Evolutionary conservation across 2,888 invertebrate species (phyloP), one percentile per base, ranked within the genome.

Genomic region (Eilema sororculum): DNA sequence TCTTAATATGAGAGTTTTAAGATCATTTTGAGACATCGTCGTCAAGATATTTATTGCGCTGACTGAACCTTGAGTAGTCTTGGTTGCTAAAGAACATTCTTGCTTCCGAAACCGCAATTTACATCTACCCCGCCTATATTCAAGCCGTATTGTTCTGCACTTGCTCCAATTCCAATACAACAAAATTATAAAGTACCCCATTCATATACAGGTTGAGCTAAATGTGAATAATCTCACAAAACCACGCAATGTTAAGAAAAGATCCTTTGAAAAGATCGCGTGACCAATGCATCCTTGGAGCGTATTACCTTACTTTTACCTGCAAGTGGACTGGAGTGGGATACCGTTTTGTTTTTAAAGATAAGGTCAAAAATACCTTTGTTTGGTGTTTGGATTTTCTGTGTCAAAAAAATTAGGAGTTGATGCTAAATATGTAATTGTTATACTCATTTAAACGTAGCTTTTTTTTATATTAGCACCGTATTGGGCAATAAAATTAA

Each of bases 281-380:
- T 91, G 90, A 87, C 81, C 75, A 76, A 72, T 73, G 76, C 76
- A 86, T 82, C 84, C 80, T 85, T 84, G 82, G 71, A 80, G 77
- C 79, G 81, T 87, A 84, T 84, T 84, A 74, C n/a, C 28, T 84
- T 84, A 85, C 83, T 86, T 82, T 86, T 86, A 85, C 83, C 81
- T 82, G 84, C 88, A 88, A 89, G 89, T 89, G 86, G 86, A 80
- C 64, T 79, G 78, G 88, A 89, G 89, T 89, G 86, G 86, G 80
- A 66, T 79, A 78, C 84, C 77, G 80, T 86, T 80, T 78, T 79
- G 75, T 80, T 84, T 77, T 72, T 71, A 12, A 75, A 74, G 77
- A 80, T 85, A 82, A 89, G 86, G 87, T 86, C 88, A 86, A 20
- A 28, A 66, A 64, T 13, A 24, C 41, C 25, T 62, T 25, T 33